Evolutionary conservation across 1,140 invertebrate species (phyloP).

Genomic region (Sycophaga agraensis): DNA sequence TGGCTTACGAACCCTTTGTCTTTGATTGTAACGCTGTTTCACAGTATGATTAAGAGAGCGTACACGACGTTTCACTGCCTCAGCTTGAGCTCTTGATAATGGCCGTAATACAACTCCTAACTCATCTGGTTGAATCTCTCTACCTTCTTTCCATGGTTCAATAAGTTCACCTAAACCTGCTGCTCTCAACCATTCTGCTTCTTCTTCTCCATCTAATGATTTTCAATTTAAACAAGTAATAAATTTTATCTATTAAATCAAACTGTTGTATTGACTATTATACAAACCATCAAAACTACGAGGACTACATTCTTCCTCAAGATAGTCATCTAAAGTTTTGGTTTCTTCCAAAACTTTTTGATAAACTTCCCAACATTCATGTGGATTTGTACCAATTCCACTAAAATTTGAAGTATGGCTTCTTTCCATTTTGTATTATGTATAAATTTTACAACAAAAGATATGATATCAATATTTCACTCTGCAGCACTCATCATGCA

Average conservation of each 20-base stretch:
- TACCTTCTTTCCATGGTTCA: constrained; percentile 63
- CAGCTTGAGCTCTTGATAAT: constrained; percentile 68
- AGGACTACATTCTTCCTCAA: constrained; percentile 57
- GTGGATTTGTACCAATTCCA: constrained; percentile 50
- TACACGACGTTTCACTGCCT: constrained; percentile 75
- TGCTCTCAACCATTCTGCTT: constrained; percentile 63
- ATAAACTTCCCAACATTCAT: constrained; percentile 61
- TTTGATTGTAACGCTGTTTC: constrained; percentile 65
- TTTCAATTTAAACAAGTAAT: constrained; percentile 5
- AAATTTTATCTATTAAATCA: constrained; percentile 11
- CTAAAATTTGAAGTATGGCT: constrained; percentile 42
- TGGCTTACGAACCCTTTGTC: constrained; percentile 66
- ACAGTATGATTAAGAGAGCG: constrained; percentile 77
- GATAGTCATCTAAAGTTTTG: constrained; percentile 56
- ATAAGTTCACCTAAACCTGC: constrained; percentile 64
- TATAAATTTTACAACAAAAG: too few relatives aligned
- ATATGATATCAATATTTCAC: too few relatives aligned
- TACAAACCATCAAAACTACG: constrained; percentile 52
- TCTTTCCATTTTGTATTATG: constrained; percentile 45
- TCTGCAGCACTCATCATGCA: too few relatives aligned
- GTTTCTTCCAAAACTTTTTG: constrained; percentile 57
- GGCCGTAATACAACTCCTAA: constrained; percentile 61
- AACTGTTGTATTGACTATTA: neutral
- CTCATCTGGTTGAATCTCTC: constrained; percentile 63
- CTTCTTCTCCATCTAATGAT: constrained; percentile 60